Base-by-base conservation (phyloP, 2,888 invertebrate genomes). In the Myopa testacea region DNA sequence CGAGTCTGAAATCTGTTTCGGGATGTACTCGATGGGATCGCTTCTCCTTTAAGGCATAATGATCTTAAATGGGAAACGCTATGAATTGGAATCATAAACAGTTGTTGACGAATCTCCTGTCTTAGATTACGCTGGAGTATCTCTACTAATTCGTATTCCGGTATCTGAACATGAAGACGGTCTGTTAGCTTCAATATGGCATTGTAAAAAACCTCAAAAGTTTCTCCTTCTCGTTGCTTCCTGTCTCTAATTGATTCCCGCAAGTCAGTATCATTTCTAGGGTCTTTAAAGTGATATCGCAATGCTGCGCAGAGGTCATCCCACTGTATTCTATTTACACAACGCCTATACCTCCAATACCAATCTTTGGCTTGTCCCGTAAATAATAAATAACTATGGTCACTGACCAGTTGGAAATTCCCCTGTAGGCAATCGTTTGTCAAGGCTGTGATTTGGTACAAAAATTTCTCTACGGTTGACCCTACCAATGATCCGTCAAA, bases 181-280 rank as follows among this genome's bases (percentile, higher is more conserved):
- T 78, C 77, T 8, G 75, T 60, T 19, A 78, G 70, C 8, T 75
- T 52, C 3, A 78, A 40, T 10, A 78, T 74, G 2, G 74, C 68
- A 34, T 75, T 75, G 45, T 78, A 75, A 65, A 78, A 78, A 4
- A 38, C 40, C 40, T 78, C 78, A 52, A 78, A 78, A 14, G 45
- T 40, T 65, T 78, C 78, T 3, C 45, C 62, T 26, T 26, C 26
- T 26, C 26, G 26, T 19, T 78, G 78, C 34, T 78, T 78, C 14
- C 78, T 40, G 38, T 78, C 78, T 12, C 78, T 37, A 16, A 78
- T 70, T 19, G 75, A 19, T 37, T 78, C 70, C 0, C 69, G 55
- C n/a, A 73, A 60, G 34, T 77, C 72, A 4, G 68, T 16, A 67
- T 77, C 77, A 0, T 71, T 72, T 58, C 71, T 52, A 4, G 73